Conservation (phyloP, 1,140 invertebrate genomes). For the Calephelis virginiensis region DNA sequence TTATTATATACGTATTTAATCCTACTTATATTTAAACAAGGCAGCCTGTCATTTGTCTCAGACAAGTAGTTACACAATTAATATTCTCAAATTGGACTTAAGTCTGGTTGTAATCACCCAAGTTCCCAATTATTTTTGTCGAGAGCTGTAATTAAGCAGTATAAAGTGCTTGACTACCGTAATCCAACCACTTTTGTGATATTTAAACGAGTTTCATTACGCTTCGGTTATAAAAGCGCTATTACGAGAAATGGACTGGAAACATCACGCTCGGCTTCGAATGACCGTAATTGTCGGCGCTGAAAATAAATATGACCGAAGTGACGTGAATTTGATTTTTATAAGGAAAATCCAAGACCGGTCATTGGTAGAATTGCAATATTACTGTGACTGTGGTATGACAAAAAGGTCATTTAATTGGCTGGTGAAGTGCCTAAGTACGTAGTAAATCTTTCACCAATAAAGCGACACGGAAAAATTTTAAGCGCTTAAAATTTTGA, state of each 20-base stretch:
- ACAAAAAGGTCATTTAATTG: too few relatives aligned
- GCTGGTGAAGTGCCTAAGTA: too few relatives aligned
- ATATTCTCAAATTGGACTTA: conserved; percentile 55
- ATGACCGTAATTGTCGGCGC: conserved; percentile 69
- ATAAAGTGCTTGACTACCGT: conserved; percentile 70
- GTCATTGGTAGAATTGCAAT: too few relatives aligned
- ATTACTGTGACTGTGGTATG: too few relatives aligned
- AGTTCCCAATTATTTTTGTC: conserved; percentile 76
- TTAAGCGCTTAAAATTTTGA: too few relatives aligned
- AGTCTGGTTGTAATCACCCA: conserved; percentile 65
- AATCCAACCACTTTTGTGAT: conserved; percentile 76
- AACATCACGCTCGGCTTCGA: conserved; percentile 69
- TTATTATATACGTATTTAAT: too few relatives aligned
- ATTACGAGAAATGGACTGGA: conserved; percentile 76
- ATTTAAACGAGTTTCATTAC: conserved; percentile 78
- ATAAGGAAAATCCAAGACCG: conserved; percentile 18
- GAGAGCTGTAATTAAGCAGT: conserved; percentile 73
- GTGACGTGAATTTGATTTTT: conserved; percentile 29
- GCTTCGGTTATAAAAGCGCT: conserved; percentile 74
- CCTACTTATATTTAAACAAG: not conserved
- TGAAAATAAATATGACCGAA: conserved; percentile 57
- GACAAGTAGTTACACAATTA: conserved; percentile 17
- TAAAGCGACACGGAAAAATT: too few relatives aligned
- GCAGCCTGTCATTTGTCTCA: conserved; percentile 2
- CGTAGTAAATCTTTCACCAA: too few relatives aligned